A percentile compares a stretch with the other conserved stretches of the same genome.
Conservation (phyloP, 2,113 vertebrate species). For the Cacatua alba region DNA sequence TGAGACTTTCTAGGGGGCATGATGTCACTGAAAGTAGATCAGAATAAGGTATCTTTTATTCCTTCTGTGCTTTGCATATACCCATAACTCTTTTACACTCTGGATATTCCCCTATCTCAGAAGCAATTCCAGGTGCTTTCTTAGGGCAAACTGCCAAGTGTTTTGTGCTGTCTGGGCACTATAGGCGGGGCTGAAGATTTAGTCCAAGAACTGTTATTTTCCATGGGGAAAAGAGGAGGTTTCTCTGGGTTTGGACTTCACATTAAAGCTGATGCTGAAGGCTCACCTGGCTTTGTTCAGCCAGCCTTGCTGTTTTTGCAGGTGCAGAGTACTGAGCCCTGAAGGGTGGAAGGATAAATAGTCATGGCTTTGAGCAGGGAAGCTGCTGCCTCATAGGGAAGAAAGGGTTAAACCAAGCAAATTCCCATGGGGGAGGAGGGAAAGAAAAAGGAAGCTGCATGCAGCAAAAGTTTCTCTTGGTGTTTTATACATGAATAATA, state of each 20-base stretch:
- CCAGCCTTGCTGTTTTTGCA: slow-evolving; percentile 6
- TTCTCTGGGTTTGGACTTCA: slow-evolving; percentile 38
- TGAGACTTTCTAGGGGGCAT: background rate
- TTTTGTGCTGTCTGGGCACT: background rate
- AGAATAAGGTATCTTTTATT: background rate
- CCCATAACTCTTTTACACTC: fast-evolving
- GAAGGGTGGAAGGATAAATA: slow-evolving; percentile 12
- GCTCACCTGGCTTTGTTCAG: slow-evolving; percentile 37
- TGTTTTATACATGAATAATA: slow-evolving; percentile 63
- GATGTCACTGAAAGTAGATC: background rate
- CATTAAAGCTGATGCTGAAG: slow-evolving; percentile 9
- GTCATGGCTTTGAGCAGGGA: background rate
- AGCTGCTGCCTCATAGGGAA: background rate
- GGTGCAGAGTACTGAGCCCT: slow-evolving; percentile 24
- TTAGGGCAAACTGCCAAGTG: background rate
- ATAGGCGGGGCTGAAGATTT: background rate
- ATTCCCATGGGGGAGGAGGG: slow-evolving; percentile 52
- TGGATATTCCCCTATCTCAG: background rate
- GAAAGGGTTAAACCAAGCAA: slow-evolving; percentile 54
- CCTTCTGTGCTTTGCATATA: background rate
- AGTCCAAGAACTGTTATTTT: background rate
- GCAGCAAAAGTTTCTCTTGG: slow-evolving; percentile 24
- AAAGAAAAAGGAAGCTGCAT: slow-evolving; percentile 32
- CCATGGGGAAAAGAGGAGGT: background rate
- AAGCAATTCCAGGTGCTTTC: background rate